These are phyloP conservation scores for Apotomis turbidana DNA, from an alignment of 2,888 invertebrate genomes.

Conservation along the genomic window DNA sequence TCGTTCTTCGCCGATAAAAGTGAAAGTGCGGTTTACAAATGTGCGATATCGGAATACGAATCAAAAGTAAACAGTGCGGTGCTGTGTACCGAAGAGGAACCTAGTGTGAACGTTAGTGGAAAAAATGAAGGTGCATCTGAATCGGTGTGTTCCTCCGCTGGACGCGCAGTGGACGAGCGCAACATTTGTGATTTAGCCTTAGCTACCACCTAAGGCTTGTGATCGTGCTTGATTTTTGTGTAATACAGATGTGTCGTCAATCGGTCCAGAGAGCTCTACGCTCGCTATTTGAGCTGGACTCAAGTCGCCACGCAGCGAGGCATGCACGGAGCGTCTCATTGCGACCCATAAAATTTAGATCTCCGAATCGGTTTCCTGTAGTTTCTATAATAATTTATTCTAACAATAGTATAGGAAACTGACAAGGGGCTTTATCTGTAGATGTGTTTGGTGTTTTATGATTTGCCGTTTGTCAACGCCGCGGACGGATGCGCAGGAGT, in stretches of 20 bases:
- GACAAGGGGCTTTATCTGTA: constrained; percentile 79
- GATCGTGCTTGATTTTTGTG: constrained; percentile 63
- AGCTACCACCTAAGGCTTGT: constrained; percentile 79
- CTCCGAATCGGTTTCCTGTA: constrained; percentile 84
- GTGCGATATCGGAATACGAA: constrained; percentile 67
- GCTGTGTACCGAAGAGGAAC: constrained; percentile 67
- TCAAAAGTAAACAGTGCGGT: constrained; percentile 76
- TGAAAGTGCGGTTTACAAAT: constrained; percentile 79
- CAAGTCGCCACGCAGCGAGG: constrained; percentile 77
- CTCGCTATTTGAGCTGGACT: constrained; percentile 82
- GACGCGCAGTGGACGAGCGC: constrained; percentile 65
- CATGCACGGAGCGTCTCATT: constrained; percentile 75
- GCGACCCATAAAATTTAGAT: constrained; percentile 76
- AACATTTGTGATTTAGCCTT: constrained; percentile 83
- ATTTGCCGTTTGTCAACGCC: constrained; percentile 69
- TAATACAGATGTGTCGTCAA: constrained; percentile 66
- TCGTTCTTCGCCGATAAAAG: constrained; percentile 80
- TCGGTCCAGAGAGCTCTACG: constrained; percentile 68
- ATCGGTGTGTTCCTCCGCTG: constrained; percentile 65
- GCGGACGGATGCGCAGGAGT: constrained; percentile 62
- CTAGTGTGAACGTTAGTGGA: constrained; percentile 66
- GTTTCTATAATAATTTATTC: constrained; percentile 82
- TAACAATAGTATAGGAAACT: constrained; percentile 79
- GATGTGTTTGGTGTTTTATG: constrained; percentile 53
- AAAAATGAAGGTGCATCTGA: constrained; percentile 72